Conservation (phyloP, 2,113 vertebrate genomes). For the Oncorhynchus nerka region DNA sequence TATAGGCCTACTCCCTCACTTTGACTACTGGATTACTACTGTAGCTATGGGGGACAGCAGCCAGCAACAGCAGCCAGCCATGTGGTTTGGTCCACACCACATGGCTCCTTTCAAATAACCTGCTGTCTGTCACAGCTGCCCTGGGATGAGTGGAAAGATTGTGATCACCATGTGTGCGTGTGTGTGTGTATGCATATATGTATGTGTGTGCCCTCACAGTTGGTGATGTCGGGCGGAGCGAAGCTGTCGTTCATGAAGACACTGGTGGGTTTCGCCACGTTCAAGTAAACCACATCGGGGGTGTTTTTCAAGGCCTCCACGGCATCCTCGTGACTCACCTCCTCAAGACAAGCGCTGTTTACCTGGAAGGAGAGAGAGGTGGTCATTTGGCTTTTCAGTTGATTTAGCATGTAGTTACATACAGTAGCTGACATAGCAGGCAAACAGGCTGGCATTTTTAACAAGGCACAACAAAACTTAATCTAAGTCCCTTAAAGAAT, state of each 20-base stretch:
- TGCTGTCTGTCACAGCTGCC: too few species aligned
- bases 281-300: slow-evolving; percentile 92
- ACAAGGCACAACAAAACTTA: too few species aligned
- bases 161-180: background rate
- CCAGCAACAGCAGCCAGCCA: too few species aligned
- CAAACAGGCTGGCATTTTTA: background rate
- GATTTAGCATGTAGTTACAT: too few species aligned
- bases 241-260: slow-evolving; percentile 94
- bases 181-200: background rate
- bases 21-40: too few species aligned
- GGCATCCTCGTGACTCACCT: slow-evolving; percentile 96
- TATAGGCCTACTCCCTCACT: too few species aligned
- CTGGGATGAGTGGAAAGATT: too few species aligned
- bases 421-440: background rate
- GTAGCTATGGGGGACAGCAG: too few species aligned
- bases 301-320: slow-evolving; percentile 97
- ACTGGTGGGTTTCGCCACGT: slow-evolving; percentile 92
- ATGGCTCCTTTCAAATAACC: too few species aligned
- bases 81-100: too few species aligned
- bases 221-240: slow-evolving; percentile 90
- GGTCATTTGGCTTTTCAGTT: too few species aligned
- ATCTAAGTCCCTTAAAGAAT: too few species aligned
- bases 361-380: slow-evolving; percentile 74
- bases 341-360: slow-evolving; percentile 89
- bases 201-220: slow-evolving; percentile 73